These are phyloP conservation scores for Australoheros scitulus DNA, from an alignment of 2,113 vertebrate species.

Conservation along the genomic window DNA sequence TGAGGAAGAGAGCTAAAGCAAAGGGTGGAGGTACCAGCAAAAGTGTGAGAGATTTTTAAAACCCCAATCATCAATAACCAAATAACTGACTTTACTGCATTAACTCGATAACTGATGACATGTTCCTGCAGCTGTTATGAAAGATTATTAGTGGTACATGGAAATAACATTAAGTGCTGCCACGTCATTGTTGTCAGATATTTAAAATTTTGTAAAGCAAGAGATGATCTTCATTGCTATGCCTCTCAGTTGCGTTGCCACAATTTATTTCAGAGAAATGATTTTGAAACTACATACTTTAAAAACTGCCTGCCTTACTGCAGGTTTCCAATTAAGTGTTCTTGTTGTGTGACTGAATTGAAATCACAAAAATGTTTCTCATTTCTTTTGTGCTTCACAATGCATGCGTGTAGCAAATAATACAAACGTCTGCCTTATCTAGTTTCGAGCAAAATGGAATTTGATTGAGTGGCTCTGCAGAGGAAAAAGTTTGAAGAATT, in stretches of 20 bases:
- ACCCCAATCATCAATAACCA: slow-evolving; percentile 11
- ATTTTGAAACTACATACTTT: slow-evolving; percentile 9
- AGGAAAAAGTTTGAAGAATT: slow-evolving; percentile 13
- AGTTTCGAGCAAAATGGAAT: not conserved
- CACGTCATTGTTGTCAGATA: not conserved
- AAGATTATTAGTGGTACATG: not conserved
- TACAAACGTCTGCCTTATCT: not conserved
- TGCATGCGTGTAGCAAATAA: not conserved
- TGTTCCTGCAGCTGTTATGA: slow-evolving; percentile 1
- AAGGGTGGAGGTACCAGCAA: slow-evolving; percentile 16
- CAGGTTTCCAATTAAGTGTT: slow-evolving; percentile 18
- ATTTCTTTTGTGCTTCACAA: not conserved
- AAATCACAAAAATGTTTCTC: slow-evolving; percentile 6
- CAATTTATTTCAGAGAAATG: not conserved
- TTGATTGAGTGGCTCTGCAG: not conserved
- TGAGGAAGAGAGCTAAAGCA: not conserved
- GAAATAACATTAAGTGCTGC: not conserved
- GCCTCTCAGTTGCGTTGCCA: not conserved
- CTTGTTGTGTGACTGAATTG: slow-evolving; percentile 1
- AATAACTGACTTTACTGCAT: slow-evolving; percentile 4
- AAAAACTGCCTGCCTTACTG: not conserved
- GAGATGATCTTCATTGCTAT: not conserved
- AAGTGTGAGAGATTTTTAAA: slow-evolving; percentile 12
- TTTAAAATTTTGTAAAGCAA: not conserved
- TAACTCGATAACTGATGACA: not conserved